phyloP scores from a whole-genome alignment of 1,140 invertebrate species.

The Panonychus citri region DNA sequence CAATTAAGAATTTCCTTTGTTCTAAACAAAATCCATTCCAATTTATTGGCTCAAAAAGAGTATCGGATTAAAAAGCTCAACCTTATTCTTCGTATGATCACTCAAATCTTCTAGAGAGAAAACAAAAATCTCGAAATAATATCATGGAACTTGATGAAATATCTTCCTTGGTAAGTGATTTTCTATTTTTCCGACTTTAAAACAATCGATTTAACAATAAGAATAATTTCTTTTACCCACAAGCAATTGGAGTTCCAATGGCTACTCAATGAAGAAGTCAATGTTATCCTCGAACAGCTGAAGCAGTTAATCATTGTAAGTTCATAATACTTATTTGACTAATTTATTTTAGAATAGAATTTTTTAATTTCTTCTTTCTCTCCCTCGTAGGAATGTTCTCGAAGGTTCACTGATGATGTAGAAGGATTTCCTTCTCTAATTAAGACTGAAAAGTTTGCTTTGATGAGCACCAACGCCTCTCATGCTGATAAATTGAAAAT shows the following conservation, averaged over 20 bases:
- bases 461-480: constrained; percentile 25
- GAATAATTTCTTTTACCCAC: constrained; percentile 17
- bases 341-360: not conserved
- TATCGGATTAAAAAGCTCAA: no score
- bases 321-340: not conserved
- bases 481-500: constrained; percentile 67
- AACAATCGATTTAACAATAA: not conserved
- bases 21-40: no score
- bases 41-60: no score
- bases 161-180: not conserved
- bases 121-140: no score
- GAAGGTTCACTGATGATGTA: constrained; percentile 34
- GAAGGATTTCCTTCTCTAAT: constrained; percentile 43
- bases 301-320: constrained; percentile 52
- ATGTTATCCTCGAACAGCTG: constrained; percentile 55
- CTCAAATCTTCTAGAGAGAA: no score
- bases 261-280: constrained; percentile 67
- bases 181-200: not conserved
- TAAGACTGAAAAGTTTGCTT: constrained; percentile 67
- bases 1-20: no score
- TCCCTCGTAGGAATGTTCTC: constrained; percentile 15
- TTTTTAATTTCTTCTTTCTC: constrained; percentile 3
- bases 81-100: no score
- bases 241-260: constrained; percentile 84
- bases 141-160: not conserved